Percentiles rank a stretch among this genome's conserved stretches.
Evolutionary conservation across 2,888 invertebrate species (phyloP).

Genomic region (Pocota personata): DNA sequence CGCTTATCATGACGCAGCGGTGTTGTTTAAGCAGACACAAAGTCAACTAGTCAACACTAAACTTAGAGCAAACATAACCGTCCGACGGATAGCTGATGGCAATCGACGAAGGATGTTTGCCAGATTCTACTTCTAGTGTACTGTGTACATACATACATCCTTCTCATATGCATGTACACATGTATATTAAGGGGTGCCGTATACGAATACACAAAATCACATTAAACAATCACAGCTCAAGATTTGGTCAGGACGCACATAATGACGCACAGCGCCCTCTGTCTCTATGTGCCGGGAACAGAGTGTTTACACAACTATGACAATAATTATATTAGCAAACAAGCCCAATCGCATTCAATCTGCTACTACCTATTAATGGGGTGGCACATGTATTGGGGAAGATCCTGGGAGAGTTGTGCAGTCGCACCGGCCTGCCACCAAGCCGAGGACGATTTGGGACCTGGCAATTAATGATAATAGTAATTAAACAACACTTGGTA

Average conservation of each 20-base stretch:
- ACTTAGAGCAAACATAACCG: conserved; percentile 69
- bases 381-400: conserved; percentile 43
- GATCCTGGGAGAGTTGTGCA: background rate
- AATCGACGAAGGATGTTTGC: conserved; percentile 72
- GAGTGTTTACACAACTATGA: conserved; percentile 74
- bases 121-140: conserved; percentile 50
- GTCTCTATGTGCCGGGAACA: conserved; percentile 51
- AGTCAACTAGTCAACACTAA: conserved; percentile 74
- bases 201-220: conserved; percentile 70
- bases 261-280: conserved; percentile 50
- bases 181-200: conserved; percentile 36
- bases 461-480: conserved; percentile 76
- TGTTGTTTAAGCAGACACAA: conserved; percentile 71
- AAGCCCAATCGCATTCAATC: conserved; percentile 70
- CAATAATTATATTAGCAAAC: conserved; percentile 77
- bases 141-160: conserved; percentile 9
- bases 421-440: background rate
- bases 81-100: conserved; percentile 62
- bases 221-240: conserved; percentile 73
- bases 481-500: conserved; percentile 76
- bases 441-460: conserved; percentile 3
- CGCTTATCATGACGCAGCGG: conserved; percentile 71
- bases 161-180: background rate
- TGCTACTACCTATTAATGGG: conserved; percentile 35
- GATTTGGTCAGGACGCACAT: conserved; percentile 56